phyloP scores from a whole-genome alignment of 2,888 invertebrate species.

The Eristalis pertinax region DNA sequence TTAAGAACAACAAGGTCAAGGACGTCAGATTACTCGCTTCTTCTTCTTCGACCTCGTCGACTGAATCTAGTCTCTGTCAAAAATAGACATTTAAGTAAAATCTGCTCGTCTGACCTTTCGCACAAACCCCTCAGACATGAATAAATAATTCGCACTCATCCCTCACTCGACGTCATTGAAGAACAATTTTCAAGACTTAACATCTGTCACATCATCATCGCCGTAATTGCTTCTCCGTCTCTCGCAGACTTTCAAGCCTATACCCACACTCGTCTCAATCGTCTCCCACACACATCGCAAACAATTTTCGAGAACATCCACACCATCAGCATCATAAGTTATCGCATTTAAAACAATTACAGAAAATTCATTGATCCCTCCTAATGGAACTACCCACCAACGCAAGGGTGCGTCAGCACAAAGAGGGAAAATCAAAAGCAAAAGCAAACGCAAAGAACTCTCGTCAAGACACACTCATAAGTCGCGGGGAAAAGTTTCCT shows the following conservation, averaged over 20 bases:
- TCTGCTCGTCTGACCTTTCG: too few relatives aligned
- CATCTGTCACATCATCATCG: not conserved
- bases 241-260: not conserved
- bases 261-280: not conserved
- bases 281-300: not conserved
- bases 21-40: too few relatives aligned
- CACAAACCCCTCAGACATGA: not conserved
- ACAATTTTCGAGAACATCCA: constrained; percentile 3
- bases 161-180: not conserved
- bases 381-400: constrained; percentile 30
- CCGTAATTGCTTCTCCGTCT: not conserved
- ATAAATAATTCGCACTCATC: not conserved
- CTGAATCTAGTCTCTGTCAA: too few relatives aligned
- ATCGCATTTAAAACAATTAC: constrained; percentile 68
- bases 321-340: constrained; percentile 43
- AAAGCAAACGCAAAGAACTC: constrained; percentile 23
- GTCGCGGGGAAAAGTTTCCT: constrained; percentile 7
- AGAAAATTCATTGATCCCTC: constrained; percentile 29
- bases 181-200: not conserved
- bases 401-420: constrained; percentile 9
- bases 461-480: constrained; percentile 35
- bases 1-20: too few relatives aligned
- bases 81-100: too few relatives aligned
- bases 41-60: too few relatives aligned
- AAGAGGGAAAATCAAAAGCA: not conserved